Base-by-base conservation (phyloP, 2,113 vertebrate species). In the Gasterosteus aculeatus region DNA sequence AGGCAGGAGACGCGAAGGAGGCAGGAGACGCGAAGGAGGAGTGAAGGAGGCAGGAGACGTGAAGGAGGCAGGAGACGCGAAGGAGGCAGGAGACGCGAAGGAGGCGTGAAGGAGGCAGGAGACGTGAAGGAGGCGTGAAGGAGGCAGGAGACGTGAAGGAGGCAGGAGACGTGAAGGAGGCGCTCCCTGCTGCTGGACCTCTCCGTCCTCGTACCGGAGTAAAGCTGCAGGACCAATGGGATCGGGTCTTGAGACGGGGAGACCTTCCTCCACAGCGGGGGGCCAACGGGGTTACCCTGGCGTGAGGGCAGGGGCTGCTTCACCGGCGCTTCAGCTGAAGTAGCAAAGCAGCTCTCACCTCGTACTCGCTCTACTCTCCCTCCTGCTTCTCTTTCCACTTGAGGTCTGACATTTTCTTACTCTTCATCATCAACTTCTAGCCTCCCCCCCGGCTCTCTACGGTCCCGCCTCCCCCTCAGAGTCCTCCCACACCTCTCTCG, bases 251-350 rank as follows among this genome's bases (percentile, higher is more conserved):
- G 22, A 1, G 22, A 1, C 22, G 22, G 22, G 29, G 65, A 73
- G 62, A 62, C 46, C 54, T 39, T 72, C n/a, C 14, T 71, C 73
- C 54, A 77, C 62, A 51, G 41, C 72, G 63, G 75, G 70, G 70
- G 73, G 72, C 81, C 77, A 72, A 88, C 63, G 53, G 85, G 89
- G 91, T 92, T 90, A 84, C 81, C 65, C 70, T 91, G 90, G 80
- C 85, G 82, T 91, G 91, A 91, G 91, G 91, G 90, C 90, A 92
- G 92, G 89, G 88, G 83, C 86, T 88, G 77, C 86, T 89, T 89
- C 91, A 91, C 87, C 86, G 63, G 83, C 11, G 49, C 80, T 80
- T 67, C 74, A 94, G 94, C 94, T 94, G 93, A 94, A 93, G 90
- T 83, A 91, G 89, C 94, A 91, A 85, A 85, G 85, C 71, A 56